A percentile compares a stretch with the other conserved stretches of the same genome.
These are phyloP conservation scores for Polietes domitor DNA, from an alignment of 2,888 invertebrate genomes.

Conservation along the genomic window DNA sequence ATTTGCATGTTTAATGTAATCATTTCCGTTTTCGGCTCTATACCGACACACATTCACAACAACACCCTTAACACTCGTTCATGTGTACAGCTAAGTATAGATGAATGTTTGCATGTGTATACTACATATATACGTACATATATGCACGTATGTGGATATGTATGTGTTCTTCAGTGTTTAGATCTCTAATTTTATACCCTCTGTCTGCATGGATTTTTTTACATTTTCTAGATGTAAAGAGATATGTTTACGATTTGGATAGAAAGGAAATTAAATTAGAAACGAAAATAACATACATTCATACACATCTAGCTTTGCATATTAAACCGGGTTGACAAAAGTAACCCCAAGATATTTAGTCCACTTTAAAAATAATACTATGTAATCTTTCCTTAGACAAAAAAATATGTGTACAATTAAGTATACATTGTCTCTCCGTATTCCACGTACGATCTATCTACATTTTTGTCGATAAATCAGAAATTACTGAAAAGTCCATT, in stretches of 20 bases:
- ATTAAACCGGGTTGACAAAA: no score
- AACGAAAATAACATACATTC: not conserved
- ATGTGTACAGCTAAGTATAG: not conserved
- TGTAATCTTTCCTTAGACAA: no score
- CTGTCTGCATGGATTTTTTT: not conserved
- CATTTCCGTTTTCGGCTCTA: constrained; percentile 40
- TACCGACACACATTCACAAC: not conserved
- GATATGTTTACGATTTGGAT: constrained; percentile 20
- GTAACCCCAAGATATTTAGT: no score
- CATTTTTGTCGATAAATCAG: no score
- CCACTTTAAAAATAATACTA: no score
- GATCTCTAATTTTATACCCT: constrained; percentile 12
- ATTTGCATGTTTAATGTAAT: constrained; percentile 68
- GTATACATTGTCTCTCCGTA: no score
- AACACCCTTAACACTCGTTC: constrained; percentile 1
- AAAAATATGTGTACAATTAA: no score
- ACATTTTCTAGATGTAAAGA: not conserved
- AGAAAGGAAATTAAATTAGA: constrained; percentile 28
- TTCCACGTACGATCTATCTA: no score
- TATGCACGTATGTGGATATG: not conserved
- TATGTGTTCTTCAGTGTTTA: not conserved
- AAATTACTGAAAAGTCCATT: no score
- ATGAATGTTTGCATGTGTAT: not conserved
- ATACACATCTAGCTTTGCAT: not conserved
- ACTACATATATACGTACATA: not conserved